Evolutionary conservation across 1,140 invertebrate species (phyloP), one percentile per base, ranked within the genome.

Genomic region (Colletes latitarsis): DNA sequence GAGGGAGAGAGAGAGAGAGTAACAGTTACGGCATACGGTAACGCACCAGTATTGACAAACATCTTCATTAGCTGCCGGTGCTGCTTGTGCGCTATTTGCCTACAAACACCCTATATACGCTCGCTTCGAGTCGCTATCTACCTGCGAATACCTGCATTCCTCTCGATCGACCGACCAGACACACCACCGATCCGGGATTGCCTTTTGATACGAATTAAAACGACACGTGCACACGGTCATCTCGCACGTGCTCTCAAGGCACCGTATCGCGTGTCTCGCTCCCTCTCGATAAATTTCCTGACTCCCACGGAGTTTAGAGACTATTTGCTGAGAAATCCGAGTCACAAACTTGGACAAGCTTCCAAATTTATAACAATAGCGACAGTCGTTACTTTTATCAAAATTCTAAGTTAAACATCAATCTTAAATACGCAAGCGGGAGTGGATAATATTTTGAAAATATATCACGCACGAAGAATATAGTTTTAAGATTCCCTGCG

Each of bases 21-120:
- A 79, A 86, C 83, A 71, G 86, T 82, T 77, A 81, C 82, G 64
- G 84, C 71, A 85, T 86, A 89, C 72, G 58, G 83, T 82, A 89
- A 82, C 87, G 84, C 83, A 86, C 77, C 83, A 87, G 83, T 90
- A 90, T 90, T 90, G 89, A 90, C 88, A 90, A 90, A 90, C 89
- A 90, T 90, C 89, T 90, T 90, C 89, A 90, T 90, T 90, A 90
- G 84, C 88, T 82, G 71, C 68, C 84, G 78, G 75, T 81, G 77
- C 68, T 88, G 74, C 78, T 78, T 85, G 86, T 82, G 81, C 85
- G 82, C 78, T 82, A 77, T 88, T 81, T 84, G 77, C 82, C 83
- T 89, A 87, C 84, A 86, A 88, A 85, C 82, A 55, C 39, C 68
- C 77, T 89, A 73, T 85, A 88, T 72, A 69, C 39, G 21, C 49